Evolutionary conservation across 2,113 vertebrate species (phyloP), one percentile per base, ranked within the genome.

Genomic region (Pterophyllum scalare): DNA sequence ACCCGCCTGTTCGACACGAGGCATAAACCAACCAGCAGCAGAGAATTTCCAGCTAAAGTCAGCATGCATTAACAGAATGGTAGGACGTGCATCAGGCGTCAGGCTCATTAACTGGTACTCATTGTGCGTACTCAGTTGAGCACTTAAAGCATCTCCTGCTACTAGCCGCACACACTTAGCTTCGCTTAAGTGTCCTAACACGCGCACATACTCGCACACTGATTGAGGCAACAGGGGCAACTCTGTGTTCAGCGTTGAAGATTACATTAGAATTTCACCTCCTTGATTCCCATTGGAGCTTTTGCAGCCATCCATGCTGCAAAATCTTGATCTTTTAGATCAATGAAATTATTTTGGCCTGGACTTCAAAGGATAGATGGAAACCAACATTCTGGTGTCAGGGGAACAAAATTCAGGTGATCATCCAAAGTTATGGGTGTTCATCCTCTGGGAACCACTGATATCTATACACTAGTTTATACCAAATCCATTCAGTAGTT

Each of bases 121-220:
- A 0, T 22, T 26, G 22, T 46, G 38, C 38, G 11, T 40, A 12
- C 38, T 40, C 38, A 40, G 38, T 12, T 26, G 43, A 26, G 14
- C 64, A 67, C 3, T 67, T 26, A 46, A 19, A 46, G 40, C 11
- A 12, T 12, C 3, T 40, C 11, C 38, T 40, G 38, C 38, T 40
- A 40, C 38, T 12, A 40, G 38, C 11, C 40, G 26, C 0, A 0
- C 5, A 0, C 5, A 46, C 26, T 7, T 46, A 67, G 19, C 64
- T 26, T 26, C 1, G 2, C 0, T 40, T 24, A 1, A 2, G 40
- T 2, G 9, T 46, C 19, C 64, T 0, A 67, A 46, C 8, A 11
- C 26, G 40, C 14, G 3, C 64, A 12, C 5, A 14, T 22, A 19
- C 22, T 26, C 8, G 7, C 64, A 19, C 3, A 12, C 13, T 43